Evolutionary conservation across 2,888 invertebrate species (phyloP).

Genomic region (Rhagonycha fulva): DNA sequence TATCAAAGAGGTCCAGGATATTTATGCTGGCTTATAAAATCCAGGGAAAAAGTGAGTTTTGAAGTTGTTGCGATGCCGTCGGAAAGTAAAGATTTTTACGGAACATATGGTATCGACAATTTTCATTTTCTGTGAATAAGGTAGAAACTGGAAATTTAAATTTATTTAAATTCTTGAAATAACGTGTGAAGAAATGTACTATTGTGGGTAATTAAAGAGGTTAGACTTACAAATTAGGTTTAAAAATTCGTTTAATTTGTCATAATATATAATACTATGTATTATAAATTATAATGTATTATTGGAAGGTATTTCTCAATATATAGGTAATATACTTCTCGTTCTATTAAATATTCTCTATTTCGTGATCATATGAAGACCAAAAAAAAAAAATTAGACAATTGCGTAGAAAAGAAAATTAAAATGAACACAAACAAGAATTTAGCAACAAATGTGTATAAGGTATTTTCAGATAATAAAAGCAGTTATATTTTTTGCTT

Average conservation of each 20-base stretch:
- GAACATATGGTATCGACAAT: neutral
- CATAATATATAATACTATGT: neutral
- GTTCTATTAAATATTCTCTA: neutral
- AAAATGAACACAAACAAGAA: neutral
- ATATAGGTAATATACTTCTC: neutral
- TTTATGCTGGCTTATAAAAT: no score
- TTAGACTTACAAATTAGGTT: neutral
- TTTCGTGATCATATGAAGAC: neutral
- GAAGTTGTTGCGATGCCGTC: neutral
- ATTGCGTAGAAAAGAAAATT: no score
- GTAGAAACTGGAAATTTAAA: neutral
- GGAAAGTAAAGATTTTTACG: neutral
- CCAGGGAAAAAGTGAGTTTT: no score
- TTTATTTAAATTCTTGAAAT: neutral
- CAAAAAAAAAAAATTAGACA: no score
- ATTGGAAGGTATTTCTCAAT: neutral
- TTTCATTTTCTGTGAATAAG: neutral
- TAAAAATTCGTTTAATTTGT: neutral
- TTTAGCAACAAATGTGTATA: neutral
- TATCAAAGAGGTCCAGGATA: neutral
- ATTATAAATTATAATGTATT: no score
- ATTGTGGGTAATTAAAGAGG: neutral
- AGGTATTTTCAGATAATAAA: neutral
- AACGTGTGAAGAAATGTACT: neutral
- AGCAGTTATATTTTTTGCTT: neutral